These are phyloP conservation scores for Amyelois transitella DNA, from an alignment of 1,140 invertebrate species.

Conservation along the genomic window DNA sequence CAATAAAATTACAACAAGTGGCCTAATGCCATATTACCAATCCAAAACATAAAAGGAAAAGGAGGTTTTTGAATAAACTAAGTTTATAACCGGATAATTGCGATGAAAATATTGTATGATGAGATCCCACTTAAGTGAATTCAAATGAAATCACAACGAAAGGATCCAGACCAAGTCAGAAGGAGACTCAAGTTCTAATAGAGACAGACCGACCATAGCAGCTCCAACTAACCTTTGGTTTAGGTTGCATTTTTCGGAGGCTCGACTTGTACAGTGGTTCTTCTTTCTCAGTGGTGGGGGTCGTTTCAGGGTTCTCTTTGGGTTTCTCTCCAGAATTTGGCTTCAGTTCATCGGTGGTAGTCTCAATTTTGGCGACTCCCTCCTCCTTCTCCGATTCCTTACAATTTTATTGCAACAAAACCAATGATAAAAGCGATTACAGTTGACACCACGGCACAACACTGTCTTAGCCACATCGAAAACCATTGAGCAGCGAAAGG, in stretches of 20 bases:
- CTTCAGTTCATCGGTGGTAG: constrained; percentile 62
- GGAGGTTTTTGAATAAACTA: neutral
- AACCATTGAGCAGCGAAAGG: constrained; percentile 14
- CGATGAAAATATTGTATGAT: neutral
- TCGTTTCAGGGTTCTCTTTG: constrained; percentile 18
- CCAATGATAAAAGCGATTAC: constrained; percentile 55
- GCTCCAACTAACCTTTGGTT: constrained; percentile 64
- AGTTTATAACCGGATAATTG: neutral
- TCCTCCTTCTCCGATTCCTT: constrained; percentile 45
- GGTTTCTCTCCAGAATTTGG: constrained; percentile 39
- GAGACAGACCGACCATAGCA: constrained; percentile 29
- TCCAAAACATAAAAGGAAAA: neutral
- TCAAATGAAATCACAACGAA: constrained; percentile 10
- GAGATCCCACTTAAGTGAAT: constrained; percentile 10
- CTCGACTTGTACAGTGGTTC: constrained; percentile 71
- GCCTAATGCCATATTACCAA: no score
- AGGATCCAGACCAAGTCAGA: constrained; percentile 10
- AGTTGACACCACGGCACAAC: constrained; percentile 15
- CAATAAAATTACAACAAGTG: no score
- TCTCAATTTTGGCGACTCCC: constrained; percentile 61
- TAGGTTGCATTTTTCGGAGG: constrained; percentile 56
- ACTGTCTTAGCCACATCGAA: constrained; percentile 35
- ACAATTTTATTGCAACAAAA: constrained; percentile 60
- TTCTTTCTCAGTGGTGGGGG: constrained; percentile 53
- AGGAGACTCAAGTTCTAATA: constrained; percentile 48